These are phyloP conservation scores for Albula glossodonta DNA, from an alignment of 2,113 vertebrate genomes.

Conservation along the genomic window DNA sequence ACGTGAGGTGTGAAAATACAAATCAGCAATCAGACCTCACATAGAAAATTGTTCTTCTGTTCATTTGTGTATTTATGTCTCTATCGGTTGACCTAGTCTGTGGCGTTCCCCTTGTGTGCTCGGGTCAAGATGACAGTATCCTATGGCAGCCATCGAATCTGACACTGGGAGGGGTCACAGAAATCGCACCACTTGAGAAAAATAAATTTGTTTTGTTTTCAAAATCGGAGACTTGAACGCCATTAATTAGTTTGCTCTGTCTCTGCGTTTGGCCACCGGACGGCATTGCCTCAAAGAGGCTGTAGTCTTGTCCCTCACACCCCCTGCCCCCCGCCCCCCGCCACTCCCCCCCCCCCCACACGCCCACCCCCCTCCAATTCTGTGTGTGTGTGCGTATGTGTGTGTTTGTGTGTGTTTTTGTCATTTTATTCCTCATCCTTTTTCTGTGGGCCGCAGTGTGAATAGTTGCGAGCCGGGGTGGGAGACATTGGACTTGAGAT, in stretches of 20 bases:
- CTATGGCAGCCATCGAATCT: slow-evolving; percentile 34
- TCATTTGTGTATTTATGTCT: not conserved
- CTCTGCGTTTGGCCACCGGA: slow-evolving; percentile 65
- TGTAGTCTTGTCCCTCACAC: slow-evolving; percentile 48
- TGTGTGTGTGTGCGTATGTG: not conserved
- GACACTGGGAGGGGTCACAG: slow-evolving; percentile 65
- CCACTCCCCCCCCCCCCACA: too few species aligned
- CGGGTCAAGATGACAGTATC: too few species aligned
- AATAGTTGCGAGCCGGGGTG: slow-evolving; percentile 70
- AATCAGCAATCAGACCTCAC: not conserved
- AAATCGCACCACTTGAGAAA: slow-evolving; percentile 78
- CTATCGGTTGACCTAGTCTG: not conserved
- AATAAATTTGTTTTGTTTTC: slow-evolving; percentile 71
- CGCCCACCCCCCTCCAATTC: too few species aligned
- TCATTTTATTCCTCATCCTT: slow-evolving; percentile 18
- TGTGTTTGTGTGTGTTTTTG: slow-evolving; percentile 14
- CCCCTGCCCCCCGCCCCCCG: too few species aligned
- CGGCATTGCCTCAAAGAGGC: slow-evolving; percentile 72
- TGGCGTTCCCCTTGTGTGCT: not conserved
- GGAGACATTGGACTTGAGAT: slow-evolving; percentile 73
- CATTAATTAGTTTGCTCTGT: slow-evolving; percentile 81
- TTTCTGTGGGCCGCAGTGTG: slow-evolving; percentile 57
- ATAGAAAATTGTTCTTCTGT: not conserved
- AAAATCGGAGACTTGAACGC: slow-evolving; percentile 75
- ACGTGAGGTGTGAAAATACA: not conserved